Conservation (phyloP, 2,113 vertebrate genomes). For the Bothrops jararaca region DNA sequence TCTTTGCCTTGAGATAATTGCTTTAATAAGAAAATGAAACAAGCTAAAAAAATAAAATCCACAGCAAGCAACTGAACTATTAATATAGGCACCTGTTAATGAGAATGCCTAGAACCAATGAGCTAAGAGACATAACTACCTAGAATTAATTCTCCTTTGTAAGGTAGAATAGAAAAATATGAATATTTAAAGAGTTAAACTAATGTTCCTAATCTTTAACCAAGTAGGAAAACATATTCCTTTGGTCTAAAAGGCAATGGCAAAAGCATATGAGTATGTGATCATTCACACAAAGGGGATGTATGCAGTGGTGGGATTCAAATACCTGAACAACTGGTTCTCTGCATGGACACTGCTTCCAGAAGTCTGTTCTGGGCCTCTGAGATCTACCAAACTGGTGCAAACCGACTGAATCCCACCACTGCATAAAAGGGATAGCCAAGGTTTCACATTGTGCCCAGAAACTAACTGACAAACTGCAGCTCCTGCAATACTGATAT, state of each 20-base stretch:
- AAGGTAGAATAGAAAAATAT: background rate
- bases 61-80: background rate
- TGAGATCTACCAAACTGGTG: no score
- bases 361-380: no score
- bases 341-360: no score
- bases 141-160: conserved; percentile 5
- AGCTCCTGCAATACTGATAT: background rate
- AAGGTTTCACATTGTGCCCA: background rate
- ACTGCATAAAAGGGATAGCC: background rate
- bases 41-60: background rate
- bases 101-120: background rate
- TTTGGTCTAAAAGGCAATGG: conserved; percentile 9
- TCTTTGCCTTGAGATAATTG: background rate
- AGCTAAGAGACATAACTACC: background rate
- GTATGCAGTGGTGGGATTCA: no score
- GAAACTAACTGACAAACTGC: background rate
- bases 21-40: background rate
- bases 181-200: background rate
- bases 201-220: background rate
- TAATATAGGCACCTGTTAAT: conserved; percentile 12
- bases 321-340: no score
- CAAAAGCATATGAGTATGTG: background rate
- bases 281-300: background rate
- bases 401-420: no score
- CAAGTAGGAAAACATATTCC: background rate